A percentile compares a stretch with the other conserved stretches of the same genome.
phyloP scores from a whole-genome alignment of 2,113 vertebrate species.

The Xiphorhynchus elegans region DNA sequence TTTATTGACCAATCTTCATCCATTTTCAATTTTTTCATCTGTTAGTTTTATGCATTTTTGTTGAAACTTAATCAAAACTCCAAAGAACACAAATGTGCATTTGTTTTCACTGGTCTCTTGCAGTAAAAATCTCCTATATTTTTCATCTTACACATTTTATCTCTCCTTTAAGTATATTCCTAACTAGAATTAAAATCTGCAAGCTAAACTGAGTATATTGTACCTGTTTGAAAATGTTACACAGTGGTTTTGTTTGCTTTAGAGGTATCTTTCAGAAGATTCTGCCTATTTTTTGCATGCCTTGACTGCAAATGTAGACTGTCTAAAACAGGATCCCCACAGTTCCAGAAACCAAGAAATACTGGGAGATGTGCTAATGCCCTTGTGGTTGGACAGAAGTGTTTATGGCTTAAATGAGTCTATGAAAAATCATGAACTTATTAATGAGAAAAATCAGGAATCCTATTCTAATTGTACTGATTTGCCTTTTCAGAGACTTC shows the following conservation, averaged over 20 bases:
- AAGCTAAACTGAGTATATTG: background rate
- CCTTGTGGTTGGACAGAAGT: background rate
- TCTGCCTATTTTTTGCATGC: background rate
- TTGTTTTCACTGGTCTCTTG: background rate
- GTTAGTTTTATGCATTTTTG: background rate
- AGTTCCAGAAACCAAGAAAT: background rate
- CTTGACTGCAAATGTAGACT: background rate
- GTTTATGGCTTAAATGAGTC: background rate
- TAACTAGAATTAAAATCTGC: background rate
- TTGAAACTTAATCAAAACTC: background rate
- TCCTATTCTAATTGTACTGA: background rate
- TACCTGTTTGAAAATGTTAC: background rate
- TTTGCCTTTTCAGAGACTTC: slow-evolving; percentile 2
- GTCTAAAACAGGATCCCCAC: background rate
- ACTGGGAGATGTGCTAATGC: background rate
- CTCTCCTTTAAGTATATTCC: background rate
- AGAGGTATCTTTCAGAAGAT: background rate
- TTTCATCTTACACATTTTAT: background rate
- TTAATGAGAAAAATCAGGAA: background rate
- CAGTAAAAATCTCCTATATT: background rate
- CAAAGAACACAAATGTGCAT: background rate
- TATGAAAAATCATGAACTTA: background rate
- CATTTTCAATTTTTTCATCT: background rate
- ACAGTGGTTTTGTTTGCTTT: background rate
- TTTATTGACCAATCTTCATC: background rate